Evolutionary conservation across 2,888 invertebrate genomes (phyloP).

Genomic region (Catocala sponsa): DNA sequence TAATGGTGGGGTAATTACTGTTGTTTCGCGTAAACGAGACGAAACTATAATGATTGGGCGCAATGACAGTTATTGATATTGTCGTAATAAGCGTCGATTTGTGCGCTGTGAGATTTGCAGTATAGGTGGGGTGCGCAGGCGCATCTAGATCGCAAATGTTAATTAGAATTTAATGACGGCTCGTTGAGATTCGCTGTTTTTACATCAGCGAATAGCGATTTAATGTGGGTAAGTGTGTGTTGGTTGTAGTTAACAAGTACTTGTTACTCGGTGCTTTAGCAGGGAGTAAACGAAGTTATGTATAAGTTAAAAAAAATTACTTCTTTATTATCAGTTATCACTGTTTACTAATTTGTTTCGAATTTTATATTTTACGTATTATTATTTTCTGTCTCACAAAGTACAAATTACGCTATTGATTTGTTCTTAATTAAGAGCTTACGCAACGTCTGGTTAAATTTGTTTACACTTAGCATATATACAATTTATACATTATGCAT

Average conservation of each 20-base stretch:
- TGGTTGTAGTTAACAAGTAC: constrained; percentile 30
- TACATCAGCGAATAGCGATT: constrained; percentile 39
- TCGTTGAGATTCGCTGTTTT: constrained; percentile 59
- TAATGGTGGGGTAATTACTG: constrained; percentile 80
- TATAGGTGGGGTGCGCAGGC: constrained; percentile 65
- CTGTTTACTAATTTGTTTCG: too few relatives aligned
- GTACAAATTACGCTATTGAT: too few relatives aligned
- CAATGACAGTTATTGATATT: constrained; percentile 86
- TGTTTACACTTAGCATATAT: too few relatives aligned
- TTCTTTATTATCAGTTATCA: too few relatives aligned
- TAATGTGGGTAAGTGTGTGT: constrained; percentile 22
- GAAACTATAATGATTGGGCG: constrained; percentile 80
- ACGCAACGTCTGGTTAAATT: too few relatives aligned
- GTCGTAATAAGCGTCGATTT: constrained; percentile 77
- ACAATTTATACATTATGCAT: too few relatives aligned
- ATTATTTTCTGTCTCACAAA: too few relatives aligned
- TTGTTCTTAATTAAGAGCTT: too few relatives aligned
- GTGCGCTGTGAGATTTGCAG: constrained; percentile 66
- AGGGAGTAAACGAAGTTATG: too few relatives aligned
- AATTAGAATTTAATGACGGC: constrained; percentile 82
- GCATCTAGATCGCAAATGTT: constrained; percentile 70
- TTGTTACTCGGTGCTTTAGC: constrained; percentile 11
- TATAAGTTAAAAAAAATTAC: too few relatives aligned
- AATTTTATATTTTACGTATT: too few relatives aligned
- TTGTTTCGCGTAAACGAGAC: constrained; percentile 83